Percentiles rank a stretch among this genome's conserved stretches.
Conservation (phyloP, 2,797 vertebrate genomes). For the Takifugu ocellatus region DNA sequence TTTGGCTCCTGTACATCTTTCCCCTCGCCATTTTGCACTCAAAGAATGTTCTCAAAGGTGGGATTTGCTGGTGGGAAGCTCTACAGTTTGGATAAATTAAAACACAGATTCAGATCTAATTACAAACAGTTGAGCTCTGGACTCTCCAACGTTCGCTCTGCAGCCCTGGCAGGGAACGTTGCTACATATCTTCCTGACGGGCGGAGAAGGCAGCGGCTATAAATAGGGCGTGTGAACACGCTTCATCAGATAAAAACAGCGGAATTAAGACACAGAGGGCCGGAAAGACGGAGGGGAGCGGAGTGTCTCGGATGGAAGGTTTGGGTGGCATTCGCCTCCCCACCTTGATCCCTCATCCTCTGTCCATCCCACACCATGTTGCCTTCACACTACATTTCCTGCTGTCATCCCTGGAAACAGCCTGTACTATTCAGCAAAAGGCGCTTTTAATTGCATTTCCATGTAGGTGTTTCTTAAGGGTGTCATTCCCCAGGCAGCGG, state of each 20-base stretch:
- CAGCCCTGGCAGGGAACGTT: neutral
- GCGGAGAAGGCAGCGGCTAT: slow-evolving; percentile 17
- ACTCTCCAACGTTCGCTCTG: neutral
- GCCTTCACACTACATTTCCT: slow-evolving; percentile 57
- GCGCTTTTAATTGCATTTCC: slow-evolving; percentile 80
- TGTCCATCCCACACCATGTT: slow-evolving; percentile 51
- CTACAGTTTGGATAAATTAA: slow-evolving; percentile 1
- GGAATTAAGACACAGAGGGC: slow-evolving; percentile 56
- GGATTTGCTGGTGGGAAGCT: slow-evolving; percentile 19
- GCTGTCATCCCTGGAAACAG: slow-evolving; percentile 57
- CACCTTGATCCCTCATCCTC: slow-evolving; percentile 29
- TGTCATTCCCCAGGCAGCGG: slow-evolving; percentile 65
- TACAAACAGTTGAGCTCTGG: neutral
- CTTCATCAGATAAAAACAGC: slow-evolving; percentile 47
- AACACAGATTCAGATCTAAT: slow-evolving; percentile 9
- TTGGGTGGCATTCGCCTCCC: slow-evolving; percentile 38
- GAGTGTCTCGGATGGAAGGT: slow-evolving; percentile 50
- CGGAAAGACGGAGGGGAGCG: slow-evolving; percentile 53
- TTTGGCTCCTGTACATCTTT: slow-evolving; percentile 53
- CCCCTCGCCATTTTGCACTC: slow-evolving; percentile 24
- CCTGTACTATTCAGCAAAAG: slow-evolving; percentile 63
- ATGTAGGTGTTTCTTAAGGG: slow-evolving; percentile 74
- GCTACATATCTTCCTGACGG: slow-evolving; percentile 10
- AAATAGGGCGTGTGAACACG: slow-evolving; percentile 31
- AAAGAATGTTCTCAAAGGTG: slow-evolving; percentile 35